Evolutionary conservation across 2,113 vertebrate species (phyloP), one percentile per base, ranked within the genome.

Genomic region (Cairina moschata): DNA sequence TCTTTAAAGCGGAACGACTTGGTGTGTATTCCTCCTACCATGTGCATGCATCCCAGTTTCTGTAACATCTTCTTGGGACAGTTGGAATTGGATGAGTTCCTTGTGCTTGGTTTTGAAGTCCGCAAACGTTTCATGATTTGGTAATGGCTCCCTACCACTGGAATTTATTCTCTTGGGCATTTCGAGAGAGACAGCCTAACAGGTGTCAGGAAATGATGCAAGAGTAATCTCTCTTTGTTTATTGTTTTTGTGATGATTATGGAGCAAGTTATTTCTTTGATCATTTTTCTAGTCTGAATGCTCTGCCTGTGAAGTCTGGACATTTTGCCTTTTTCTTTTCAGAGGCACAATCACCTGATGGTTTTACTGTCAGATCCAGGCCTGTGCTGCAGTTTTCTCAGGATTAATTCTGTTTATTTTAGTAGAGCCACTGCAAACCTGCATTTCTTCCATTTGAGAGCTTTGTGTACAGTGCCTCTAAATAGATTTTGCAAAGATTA

Each of bases 181-280:
- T 89, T 82, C 38, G 56, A n/a, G 34, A 75, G 32, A 73, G 32
- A 9, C 34, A 79, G 13, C 2, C 23, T 44, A 87, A 85, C 71
- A 95, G 74, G 89, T 93, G 84, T 92, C 71, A 96, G 91, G 84
- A 95, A 89, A 74, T 93, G 38, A 83, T 46, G 58, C 58, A 91
- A 77, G 54, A 82, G 31, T 68, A 83, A 78, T 84, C 38, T 6
- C 11, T 60, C 74, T 66, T 62, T 75, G 34, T 83, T 93, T 91
- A 12, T 79, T 93, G 58, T 48, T 89, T 96, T 66, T 89, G 29
- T 46, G 38, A 32, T 80, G 16, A 68, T 87, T 89, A n/a, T 36
- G 38, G 6, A 22, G 5, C 28, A 86, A 66, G 72, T 18, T 86
- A 3, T 71, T 83, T 85, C 89, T 95, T 76, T 63, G 48, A 78